phyloP scores from a whole-genome alignment of 2,888 invertebrate genomes.

The Shargacucullia verbasci region DNA sequence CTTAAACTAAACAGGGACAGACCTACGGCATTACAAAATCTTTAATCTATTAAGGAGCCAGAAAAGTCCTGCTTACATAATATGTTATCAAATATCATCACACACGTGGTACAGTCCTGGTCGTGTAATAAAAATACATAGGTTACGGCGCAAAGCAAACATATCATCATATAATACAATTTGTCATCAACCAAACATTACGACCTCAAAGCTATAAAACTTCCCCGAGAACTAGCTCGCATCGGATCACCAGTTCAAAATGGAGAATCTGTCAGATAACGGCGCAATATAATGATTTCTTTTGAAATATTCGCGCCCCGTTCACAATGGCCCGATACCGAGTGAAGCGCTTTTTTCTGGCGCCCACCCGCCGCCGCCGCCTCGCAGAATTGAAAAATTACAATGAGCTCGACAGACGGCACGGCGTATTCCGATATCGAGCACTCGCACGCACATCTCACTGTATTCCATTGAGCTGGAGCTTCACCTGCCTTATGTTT shows the following conservation, averaged over 20 bases:
- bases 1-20: too few relatives aligned
- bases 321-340: conserved; percentile 46
- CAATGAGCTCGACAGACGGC: conserved; percentile 39
- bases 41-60: too few relatives aligned
- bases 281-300: conserved; percentile 48
- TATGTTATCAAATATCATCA: too few relatives aligned
- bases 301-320: conserved; percentile 42
- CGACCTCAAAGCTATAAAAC: too few relatives aligned
- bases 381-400: conserved; percentile 52
- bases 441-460: background rate
- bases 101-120: too few relatives aligned
- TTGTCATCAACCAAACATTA: too few relatives aligned
- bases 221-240: background rate
- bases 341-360: conserved; percentile 38
- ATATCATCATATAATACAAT: too few relatives aligned
- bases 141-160: too few relatives aligned
- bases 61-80: too few relatives aligned
- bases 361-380: conserved; percentile 9
- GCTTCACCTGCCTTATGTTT: background rate
- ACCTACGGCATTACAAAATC: too few relatives aligned
- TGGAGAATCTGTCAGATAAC: conserved; percentile 32
- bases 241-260: conserved; percentile 21
- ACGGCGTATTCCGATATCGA: conserved; percentile 2
- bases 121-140: too few relatives aligned
- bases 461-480: background rate